phyloP scores from a whole-genome alignment of 1,140 invertebrate species.

The Drosophila takahashii region DNA sequence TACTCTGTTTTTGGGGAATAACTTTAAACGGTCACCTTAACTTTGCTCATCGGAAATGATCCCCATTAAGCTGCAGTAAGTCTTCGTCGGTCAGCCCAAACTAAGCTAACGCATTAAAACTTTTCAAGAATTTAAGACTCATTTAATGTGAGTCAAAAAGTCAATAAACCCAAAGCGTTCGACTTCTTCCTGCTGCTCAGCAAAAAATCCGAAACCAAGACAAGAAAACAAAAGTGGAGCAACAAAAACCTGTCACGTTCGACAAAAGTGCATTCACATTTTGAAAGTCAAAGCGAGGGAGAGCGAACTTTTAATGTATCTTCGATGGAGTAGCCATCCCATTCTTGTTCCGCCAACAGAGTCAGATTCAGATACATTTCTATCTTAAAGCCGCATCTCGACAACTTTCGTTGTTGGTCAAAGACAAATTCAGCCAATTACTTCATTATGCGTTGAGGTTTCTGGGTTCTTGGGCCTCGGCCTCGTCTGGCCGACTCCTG shows the following conservation, averaged over 20 bases:
- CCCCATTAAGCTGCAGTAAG: slow-evolving; percentile 15
- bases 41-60: slow-evolving; percentile 4
- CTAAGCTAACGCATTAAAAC: slow-evolving; percentile 41
- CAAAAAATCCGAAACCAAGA: slow-evolving; percentile 17
- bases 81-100: slow-evolving; percentile 16
- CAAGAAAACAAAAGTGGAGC: slow-evolving; percentile 67
- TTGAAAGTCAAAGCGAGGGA: slow-evolving; percentile 64
- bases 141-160: slow-evolving; percentile 61
- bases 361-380: slow-evolving; percentile 38
- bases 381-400: slow-evolving; percentile 53
- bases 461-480: slow-evolving; percentile 19
- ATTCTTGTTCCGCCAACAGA: neutral
- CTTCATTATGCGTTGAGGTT: slow-evolving; percentile 66
- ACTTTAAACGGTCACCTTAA: slow-evolving; percentile 19
- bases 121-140: slow-evolving; percentile 48
- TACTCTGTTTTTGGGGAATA: neutral
- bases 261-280: slow-evolving; percentile 79
- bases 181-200: slow-evolving; percentile 54
- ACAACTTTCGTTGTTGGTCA: slow-evolving; percentile 43
- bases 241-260: slow-evolving; percentile 73
- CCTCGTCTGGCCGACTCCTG: slow-evolving; percentile 2
- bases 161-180: slow-evolving; percentile 53
- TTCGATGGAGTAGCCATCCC: slow-evolving; percentile 45
- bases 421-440: slow-evolving; percentile 70
- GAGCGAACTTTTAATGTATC: slow-evolving; percentile 66